Conservation (phyloP, 37 sponge, comb jelly and placozoan species). For the Hexactinellida sp. region DNA sequence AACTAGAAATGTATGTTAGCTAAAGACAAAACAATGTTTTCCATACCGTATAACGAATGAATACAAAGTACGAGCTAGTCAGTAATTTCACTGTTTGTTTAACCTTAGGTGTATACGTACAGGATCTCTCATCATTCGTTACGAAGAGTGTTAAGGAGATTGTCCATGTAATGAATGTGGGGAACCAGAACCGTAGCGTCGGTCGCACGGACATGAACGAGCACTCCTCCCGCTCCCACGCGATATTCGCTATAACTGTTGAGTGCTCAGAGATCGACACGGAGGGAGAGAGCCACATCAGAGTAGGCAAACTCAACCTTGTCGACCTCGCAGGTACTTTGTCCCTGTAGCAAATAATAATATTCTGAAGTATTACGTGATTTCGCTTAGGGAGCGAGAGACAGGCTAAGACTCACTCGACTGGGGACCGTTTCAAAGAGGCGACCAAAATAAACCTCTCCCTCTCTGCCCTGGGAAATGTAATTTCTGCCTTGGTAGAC, state of each 20-base stretch:
- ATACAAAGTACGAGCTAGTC: no score
- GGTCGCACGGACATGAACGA: slow-evolving; percentile 93
- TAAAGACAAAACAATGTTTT: no score
- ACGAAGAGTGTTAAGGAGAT: slow-evolving; percentile 94
- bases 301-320: slow-evolving; percentile 93
- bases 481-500: slow-evolving; percentile 93
- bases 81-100: no score
- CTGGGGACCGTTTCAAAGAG: slow-evolving; percentile 80
- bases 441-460: slow-evolving; percentile 95
- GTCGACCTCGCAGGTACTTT: slow-evolving; percentile 84
- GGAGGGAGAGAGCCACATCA: slow-evolving; percentile 75
- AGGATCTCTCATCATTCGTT: slow-evolving; percentile 90
- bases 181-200: slow-evolving; percentile 82
- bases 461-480: slow-evolving; percentile 93
- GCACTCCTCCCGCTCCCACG: slow-evolving; percentile 98
- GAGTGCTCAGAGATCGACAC: slow-evolving; percentile 72
- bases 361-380: no score
- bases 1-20: no score
- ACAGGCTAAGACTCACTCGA: slow-evolving; percentile 74
- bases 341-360: neutral
- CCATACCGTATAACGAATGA: no score
- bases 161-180: slow-evolving; percentile 93
- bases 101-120: neutral
- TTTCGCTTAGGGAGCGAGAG: slow-evolving; percentile 78
- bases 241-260: slow-evolving; percentile 88